phyloP scores from a whole-genome alignment of 2,797 vertebrate species.

The Pseudopleuronectes americanus region DNA sequence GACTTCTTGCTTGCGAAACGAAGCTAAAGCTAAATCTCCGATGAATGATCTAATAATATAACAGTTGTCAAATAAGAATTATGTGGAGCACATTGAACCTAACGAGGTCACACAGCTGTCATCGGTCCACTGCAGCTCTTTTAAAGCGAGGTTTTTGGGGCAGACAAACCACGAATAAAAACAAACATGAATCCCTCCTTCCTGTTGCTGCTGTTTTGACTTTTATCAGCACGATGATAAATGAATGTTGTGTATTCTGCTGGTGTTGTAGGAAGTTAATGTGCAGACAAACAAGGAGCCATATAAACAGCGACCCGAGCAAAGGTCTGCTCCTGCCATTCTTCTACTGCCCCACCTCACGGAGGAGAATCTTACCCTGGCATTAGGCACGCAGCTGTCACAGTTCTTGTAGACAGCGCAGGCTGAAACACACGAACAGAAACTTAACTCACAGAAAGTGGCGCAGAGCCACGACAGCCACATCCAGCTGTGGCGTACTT shows the following conservation, averaged over 20 bases:
- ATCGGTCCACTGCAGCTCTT: too few species aligned
- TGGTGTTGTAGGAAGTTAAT: not conserved
- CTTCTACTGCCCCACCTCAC: rapidly evolving
- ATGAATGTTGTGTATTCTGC: not conserved
- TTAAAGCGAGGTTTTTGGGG: too few species aligned
- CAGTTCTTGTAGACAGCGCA: conserved; percentile 79
- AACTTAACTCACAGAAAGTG: not conserved
- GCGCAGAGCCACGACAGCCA: not conserved
- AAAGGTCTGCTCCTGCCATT: conserved; percentile 19
- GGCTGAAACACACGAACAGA: conserved; percentile 57
- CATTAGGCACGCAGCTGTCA: conserved; percentile 82
- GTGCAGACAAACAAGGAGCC: not conserved
- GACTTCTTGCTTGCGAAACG: too few species aligned
- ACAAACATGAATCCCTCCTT: too few species aligned
- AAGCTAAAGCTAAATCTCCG: too few species aligned
- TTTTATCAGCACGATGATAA: not conserved
- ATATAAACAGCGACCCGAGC: not conserved
- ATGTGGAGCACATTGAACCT: too few species aligned
- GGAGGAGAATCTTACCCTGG: conserved; percentile 72
- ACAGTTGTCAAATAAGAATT: too few species aligned
- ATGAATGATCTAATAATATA: too few species aligned
- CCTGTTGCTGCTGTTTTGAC: too few species aligned
- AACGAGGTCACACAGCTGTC: too few species aligned
- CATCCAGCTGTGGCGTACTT: conserved; percentile 24
- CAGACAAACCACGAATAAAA: too few species aligned